Percentiles rank a stretch among this genome's conserved stretches.
Conservation (phyloP, 1,140 invertebrate species). For the Leguminivora glycinivorella region DNA sequence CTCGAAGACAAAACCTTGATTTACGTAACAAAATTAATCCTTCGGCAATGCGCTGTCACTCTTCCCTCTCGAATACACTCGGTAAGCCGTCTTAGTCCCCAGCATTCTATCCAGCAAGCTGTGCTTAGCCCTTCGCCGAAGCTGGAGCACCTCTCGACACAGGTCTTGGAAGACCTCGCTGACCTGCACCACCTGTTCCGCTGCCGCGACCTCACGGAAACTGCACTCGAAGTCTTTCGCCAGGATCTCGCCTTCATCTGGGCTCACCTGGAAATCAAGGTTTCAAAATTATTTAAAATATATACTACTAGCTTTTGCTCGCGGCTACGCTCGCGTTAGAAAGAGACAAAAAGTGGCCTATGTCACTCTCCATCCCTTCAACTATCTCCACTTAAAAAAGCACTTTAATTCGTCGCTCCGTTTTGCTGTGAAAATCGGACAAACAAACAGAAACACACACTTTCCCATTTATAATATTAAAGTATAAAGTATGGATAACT, state of each 20-base stretch:
- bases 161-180: slow-evolving; percentile 92
- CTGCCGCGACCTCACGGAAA: slow-evolving; percentile 93
- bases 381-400: too few relatives aligned
- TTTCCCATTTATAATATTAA: too few relatives aligned
- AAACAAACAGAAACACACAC: too few relatives aligned
- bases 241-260: slow-evolving; percentile 92
- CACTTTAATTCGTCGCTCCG: too few relatives aligned
- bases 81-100: slow-evolving; percentile 85
- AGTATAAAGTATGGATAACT: too few relatives aligned
- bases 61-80: slow-evolving; percentile 89
- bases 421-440: too few relatives aligned
- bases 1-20: background rate
- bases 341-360: too few relatives aligned
- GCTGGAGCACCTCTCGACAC: slow-evolving; percentile 88
- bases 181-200: slow-evolving; percentile 89
- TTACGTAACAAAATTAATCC: slow-evolving; percentile 79
- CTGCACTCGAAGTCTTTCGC: slow-evolving; percentile 93
- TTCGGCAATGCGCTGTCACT: slow-evolving; percentile 91
- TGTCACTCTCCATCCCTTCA: too few relatives aligned
- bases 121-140: slow-evolving; percentile 89
- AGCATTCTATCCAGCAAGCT: slow-evolving; percentile 89
- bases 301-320: too few relatives aligned
- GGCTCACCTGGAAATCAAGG: slow-evolving; percentile 84
- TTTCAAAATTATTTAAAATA: slow-evolving; percentile 42
- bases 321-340: too few relatives aligned